phyloP scores from a whole-genome alignment of 53 echinoderm and acorn worm genomes.

The Stichopus horrens region DNA sequence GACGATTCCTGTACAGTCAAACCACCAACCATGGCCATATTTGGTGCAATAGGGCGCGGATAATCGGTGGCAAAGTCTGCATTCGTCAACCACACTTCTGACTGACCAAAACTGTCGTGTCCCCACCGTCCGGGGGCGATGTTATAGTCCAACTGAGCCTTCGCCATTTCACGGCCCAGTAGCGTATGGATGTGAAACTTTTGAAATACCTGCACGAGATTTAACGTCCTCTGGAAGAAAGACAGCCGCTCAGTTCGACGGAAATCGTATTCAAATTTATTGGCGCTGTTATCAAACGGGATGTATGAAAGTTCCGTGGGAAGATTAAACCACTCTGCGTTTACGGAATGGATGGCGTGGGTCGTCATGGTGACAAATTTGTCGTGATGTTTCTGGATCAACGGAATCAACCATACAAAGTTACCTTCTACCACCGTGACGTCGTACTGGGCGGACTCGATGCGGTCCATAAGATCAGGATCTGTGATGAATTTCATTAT shows the following conservation, averaged over 20 bases:
- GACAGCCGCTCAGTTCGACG: slow-evolving; percentile 7
- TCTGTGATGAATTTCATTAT: slow-evolving; percentile 38
- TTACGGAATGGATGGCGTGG: not conserved
- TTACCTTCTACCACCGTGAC: slow-evolving; percentile 11
- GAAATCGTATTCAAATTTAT: slow-evolving; percentile 19
- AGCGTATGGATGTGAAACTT: not conserved
- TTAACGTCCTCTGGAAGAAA: not conserved
- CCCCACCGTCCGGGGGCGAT: not conserved
- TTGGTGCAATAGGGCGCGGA: slow-evolving; percentile 29
- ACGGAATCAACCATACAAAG: slow-evolving; percentile 28
- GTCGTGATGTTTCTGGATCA: not conserved
- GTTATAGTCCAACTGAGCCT: not conserved
- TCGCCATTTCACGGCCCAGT: not conserved
- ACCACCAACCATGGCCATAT: slow-evolving; percentile 19
- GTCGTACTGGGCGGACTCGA: slow-evolving; percentile 40
- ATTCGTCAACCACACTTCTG: slow-evolving; percentile 24
- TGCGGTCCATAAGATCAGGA: slow-evolving; percentile 42
- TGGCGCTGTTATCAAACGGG: slow-evolving; percentile 31
- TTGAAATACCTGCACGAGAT: slow-evolving; percentile 1
- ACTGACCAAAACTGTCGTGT: slow-evolving; percentile 17
- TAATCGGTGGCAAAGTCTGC: slow-evolving; percentile 22
- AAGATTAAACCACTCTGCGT: slow-evolving; percentile 17
- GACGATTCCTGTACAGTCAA: not conserved
- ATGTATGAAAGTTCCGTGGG: slow-evolving; percentile 27
- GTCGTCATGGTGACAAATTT: slow-evolving; percentile 18